These are phyloP conservation scores for Amblyornis subalaris DNA, from an alignment of 2,113 vertebrate genomes.

Conservation along the genomic window DNA sequence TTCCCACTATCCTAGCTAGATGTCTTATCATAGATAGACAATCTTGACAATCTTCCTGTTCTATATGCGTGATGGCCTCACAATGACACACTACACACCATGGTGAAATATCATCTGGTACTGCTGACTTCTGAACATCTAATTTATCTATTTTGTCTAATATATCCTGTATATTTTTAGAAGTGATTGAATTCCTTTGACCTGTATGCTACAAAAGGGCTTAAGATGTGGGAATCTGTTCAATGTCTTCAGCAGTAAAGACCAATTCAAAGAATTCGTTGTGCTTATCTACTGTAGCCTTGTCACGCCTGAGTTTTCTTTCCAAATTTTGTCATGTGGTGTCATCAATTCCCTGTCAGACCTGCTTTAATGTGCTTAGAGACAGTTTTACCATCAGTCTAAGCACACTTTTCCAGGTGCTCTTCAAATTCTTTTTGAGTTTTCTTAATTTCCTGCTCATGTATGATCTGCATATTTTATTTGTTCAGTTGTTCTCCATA, in stretches of 20 bases:
- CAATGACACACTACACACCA: not conserved
- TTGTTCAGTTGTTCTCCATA: not conserved
- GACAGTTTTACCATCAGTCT: not conserved
- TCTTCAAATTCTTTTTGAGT: not conserved
- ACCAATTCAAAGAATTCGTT: not conserved
- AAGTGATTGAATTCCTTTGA: not conserved
- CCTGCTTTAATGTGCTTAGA: not conserved
- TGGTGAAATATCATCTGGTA: not conserved
- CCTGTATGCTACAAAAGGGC: not conserved
- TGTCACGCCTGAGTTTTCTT: not conserved
- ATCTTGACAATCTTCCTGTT: not conserved
- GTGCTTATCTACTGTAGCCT: not conserved
- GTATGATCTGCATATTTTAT: not conserved
- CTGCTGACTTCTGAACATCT: not conserved
- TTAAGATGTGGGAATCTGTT: not conserved
- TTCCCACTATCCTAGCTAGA: not conserved
- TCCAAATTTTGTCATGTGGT: not conserved
- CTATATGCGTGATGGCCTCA: rapidly evolving
- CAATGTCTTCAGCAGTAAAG: not conserved
- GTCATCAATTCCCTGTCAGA: not conserved
- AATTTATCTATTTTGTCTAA: not conserved
- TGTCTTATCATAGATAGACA: not conserved
- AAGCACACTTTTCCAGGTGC: not conserved
- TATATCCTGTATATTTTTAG: not conserved
- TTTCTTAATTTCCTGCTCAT: not conserved